A percentile compares a stretch with the other conserved stretches of the same genome.
Conservation (phyloP, 2,797 vertebrate genomes). For the Sebastolobus alascanus region DNA sequence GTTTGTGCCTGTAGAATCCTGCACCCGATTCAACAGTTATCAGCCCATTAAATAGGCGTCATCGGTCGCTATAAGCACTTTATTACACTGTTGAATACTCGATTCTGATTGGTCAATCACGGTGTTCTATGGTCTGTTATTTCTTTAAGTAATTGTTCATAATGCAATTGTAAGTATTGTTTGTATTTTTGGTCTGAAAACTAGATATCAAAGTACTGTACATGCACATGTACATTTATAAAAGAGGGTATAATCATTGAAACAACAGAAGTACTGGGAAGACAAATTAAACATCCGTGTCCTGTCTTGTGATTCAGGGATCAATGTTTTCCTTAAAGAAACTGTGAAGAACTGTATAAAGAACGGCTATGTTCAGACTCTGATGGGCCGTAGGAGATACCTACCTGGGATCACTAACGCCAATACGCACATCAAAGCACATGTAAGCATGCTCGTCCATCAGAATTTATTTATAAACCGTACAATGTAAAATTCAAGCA, state of each 20-base stretch:
- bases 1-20: neutral
- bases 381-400: slow-evolving; percentile 94
- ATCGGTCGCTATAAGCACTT: no score
- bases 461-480: neutral
- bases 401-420: slow-evolving; percentile 92
- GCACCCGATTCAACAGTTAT: no score
- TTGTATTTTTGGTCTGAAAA: neutral
- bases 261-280: neutral
- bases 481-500: neutral
- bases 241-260: neutral
- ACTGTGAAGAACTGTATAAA: slow-evolving; percentile 92
- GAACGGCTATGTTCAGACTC: slow-evolving; percentile 93
- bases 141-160: neutral
- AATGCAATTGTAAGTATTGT: neutral
- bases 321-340: slow-evolving; percentile 91
- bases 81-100: no score
- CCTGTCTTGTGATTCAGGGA: slow-evolving; percentile 83
- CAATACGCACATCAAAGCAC: slow-evolving; percentile 90
- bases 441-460: slow-evolving; percentile 81
- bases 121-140: no score
- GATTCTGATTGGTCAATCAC: no score
- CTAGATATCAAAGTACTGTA: neutral
- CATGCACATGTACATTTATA: neutral
- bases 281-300: neutral
- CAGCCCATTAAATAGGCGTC: accelerated